A percentile compares a stretch with the other conserved stretches of the same genome.
Conservation (phyloP, 2,113 vertebrate species). For the Sylvilagus bachmani region DNA sequence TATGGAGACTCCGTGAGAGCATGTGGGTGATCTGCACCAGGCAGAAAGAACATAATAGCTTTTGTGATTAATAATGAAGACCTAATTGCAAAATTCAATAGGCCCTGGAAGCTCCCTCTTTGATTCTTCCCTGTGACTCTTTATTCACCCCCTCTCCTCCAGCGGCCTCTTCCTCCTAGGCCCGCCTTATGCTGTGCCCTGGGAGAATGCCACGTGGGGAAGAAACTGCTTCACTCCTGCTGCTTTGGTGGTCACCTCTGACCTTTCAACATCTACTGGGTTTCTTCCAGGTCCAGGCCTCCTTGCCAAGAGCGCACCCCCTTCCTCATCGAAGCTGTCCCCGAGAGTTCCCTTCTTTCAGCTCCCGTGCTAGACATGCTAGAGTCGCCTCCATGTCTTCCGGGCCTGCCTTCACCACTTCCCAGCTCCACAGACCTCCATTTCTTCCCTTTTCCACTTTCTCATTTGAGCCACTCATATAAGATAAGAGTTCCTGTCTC, state of each 20-base stretch:
- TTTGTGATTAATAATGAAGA: conserved; percentile 76
- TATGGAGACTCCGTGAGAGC: conserved; percentile 10
- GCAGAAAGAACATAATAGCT: conserved; percentile 64
- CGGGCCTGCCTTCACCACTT: not conserved
- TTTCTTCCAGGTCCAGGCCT: not conserved
- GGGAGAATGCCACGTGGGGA: not conserved
- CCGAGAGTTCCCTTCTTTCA: not conserved
- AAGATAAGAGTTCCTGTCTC: not conserved
- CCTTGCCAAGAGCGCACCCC: not conserved
- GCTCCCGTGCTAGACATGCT: rapidly evolving
- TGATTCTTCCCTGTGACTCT: conserved; percentile 58
- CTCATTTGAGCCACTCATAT: not conserved
- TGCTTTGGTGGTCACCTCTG: conserved; percentile 4
- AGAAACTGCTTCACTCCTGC: not conserved
- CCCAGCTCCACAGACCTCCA: not conserved
- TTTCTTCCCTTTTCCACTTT: not conserved
- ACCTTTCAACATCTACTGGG: not conserved
- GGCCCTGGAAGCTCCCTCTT: conserved; percentile 41
- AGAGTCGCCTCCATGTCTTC: not conserved
- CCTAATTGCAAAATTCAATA: conserved; percentile 65
- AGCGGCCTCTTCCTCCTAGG: not conserved
- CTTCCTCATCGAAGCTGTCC: not conserved
- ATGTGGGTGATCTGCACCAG: conserved; percentile 60
- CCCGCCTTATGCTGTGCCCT: no score
- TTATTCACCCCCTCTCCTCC: not conserved